Evolutionary conservation across 2,888 invertebrate species (phyloP), one percentile per base, ranked within the genome.

Genomic region (Diaperis boleti): DNA sequence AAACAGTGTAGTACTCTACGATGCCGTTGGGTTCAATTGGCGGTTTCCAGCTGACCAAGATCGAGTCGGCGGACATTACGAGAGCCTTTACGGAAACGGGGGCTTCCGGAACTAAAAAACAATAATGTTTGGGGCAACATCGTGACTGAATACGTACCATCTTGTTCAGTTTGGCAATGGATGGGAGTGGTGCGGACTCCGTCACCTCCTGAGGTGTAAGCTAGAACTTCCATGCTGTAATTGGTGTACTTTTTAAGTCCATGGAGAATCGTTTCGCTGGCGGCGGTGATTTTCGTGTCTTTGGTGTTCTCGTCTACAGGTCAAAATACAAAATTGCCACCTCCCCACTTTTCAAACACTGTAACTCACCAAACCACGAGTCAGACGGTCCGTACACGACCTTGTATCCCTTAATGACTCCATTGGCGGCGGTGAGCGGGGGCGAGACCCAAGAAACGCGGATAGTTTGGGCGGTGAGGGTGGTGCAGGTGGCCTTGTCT

Each of bases 161-260:
- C 97, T 83, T 97, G 96, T 85, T 95, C 94, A 47, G 97, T 97
- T 83, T 92, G 92, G 80, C 96, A 95, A 81, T 94, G 94, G 72
- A 96, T 94, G 4, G 94, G 91, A 11, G 87, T 85, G 71, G 92
- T 91, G 70, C 94, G 89, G 41, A 95, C 95, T 65, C 97, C 96
- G 80, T 97, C 96, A 7, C 98, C 98, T 68, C 95, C 96, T 59
- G 95, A 92, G 4, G 97, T 97, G 75, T 92, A 96, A 14, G 97
- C 96, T 72, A 96, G 83, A 22, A 98, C 95, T 85, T 96, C 95
- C 89, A 98, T 94, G 60, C 95, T 96, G 82, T 97, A 98, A 83
- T 98, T 97, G 1, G 96, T 97, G 83, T 91, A 96, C 81, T 96
- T 96, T 81, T 94, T 93, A 54, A 98, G 85, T 52, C 95, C 95